Conservation (phyloP, 2,797 vertebrate genomes). For the Spizella passerina region DNA sequence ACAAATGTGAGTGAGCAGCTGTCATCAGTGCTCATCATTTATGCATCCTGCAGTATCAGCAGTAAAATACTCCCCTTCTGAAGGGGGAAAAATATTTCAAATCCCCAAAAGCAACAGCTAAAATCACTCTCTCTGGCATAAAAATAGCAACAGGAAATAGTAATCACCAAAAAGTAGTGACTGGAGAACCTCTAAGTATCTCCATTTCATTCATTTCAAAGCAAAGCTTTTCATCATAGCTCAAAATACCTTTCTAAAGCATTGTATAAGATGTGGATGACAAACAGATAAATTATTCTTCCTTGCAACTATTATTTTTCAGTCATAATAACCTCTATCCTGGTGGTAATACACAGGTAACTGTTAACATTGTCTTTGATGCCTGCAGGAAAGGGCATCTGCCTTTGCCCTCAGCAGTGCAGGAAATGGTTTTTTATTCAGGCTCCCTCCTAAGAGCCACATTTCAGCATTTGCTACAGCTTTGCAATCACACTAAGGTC, state of each 20-base stretch:
- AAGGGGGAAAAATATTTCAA: not conserved
- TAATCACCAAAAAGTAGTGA: not conserved
- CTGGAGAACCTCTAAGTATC: not conserved
- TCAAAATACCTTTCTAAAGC: not conserved
- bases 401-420: not conserved
- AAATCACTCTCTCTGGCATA: not conserved
- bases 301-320: not conserved
- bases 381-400: not conserved
- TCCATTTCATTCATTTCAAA: not conserved
- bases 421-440: not conserved
- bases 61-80: not conserved
- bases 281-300: not conserved
- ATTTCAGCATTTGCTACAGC: not conserved
- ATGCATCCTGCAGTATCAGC: not conserved
- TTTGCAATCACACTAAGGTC: not conserved
- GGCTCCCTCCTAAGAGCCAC: not conserved
- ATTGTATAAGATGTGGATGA: not conserved
- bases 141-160: slow-evolving; percentile 6
- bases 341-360: not conserved
- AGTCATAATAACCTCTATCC: not conserved
- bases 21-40: slow-evolving; percentile 24
- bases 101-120: not conserved
- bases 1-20: slow-evolving; percentile 59
- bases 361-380: not conserved
- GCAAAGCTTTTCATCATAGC: not conserved